Percentiles rank a stretch among this genome's conserved stretches.
Evolutionary conservation across 2,113 vertebrate genomes (phyloP).

Genomic region (Lepus timidus): DNA sequence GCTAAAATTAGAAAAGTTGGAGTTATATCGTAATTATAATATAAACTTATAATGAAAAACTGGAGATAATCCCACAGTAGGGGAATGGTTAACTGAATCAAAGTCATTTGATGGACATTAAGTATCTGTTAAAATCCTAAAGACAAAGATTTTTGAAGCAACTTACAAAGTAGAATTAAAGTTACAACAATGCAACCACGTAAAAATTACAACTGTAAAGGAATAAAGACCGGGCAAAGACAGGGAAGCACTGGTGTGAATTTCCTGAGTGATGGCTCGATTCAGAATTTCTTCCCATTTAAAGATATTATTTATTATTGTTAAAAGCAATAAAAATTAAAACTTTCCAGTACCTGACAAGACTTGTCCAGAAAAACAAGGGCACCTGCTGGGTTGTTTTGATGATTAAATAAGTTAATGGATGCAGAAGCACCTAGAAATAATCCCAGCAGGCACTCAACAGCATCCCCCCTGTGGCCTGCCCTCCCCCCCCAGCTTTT

Average conservation of each 20-base stretch:
- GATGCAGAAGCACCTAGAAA: slow-evolving; percentile 61
- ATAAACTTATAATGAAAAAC: slow-evolving; percentile 51
- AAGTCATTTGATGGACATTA: not conserved
- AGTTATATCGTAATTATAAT: slow-evolving; percentile 32
- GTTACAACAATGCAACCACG: not conserved
- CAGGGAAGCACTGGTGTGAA: not conserved
- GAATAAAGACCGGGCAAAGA: slow-evolving; percentile 5
- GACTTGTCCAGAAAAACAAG: slow-evolving; percentile 74
- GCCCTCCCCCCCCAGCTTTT: not conserved
- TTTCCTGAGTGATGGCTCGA: not conserved
- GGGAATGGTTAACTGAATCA: slow-evolving; percentile 13
- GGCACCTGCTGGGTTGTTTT: slow-evolving; percentile 71
- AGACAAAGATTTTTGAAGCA: not conserved
- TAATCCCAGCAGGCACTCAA: not conserved
- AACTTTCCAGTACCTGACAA: slow-evolving; percentile 73
- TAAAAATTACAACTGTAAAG: slow-evolving; percentile 22
- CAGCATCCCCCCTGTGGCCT: not conserved
- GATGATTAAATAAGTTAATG: slow-evolving; percentile 77
- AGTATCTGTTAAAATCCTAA: slow-evolving; percentile 27
- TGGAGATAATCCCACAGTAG: slow-evolving; percentile 13
- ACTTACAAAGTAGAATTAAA: slow-evolving; percentile 47
- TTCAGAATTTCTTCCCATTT: slow-evolving; percentile 48
- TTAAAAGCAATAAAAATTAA: slow-evolving; percentile 74
- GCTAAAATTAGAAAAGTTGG: slow-evolving; percentile 28
- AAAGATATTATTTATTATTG: slow-evolving; percentile 62